Base-by-base conservation (phyloP, 1,140 invertebrate genomes). In the Whitmania pigra region DNA sequence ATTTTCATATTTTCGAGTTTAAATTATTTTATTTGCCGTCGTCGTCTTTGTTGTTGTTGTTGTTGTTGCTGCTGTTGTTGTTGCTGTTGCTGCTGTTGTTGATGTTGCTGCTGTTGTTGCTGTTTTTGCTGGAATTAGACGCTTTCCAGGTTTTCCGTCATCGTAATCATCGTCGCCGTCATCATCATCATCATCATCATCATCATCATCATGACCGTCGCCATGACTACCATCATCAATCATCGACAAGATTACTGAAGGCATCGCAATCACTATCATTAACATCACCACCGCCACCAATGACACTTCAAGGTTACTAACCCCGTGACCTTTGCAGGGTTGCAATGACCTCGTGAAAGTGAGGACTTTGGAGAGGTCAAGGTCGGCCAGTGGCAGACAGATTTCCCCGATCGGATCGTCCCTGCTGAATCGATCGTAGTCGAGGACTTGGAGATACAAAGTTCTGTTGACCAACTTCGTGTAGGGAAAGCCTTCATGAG, bases 371-470 rank as follows among this genome's bases (percentile, higher is more conserved):
- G 89, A 87, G 60, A 93, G 84, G 78, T 91, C 89, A 63, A 93
- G 86, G 27, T 86, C 86, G 27, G 88, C 88, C 72, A 94, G 84
- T 9, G 93, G 93, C 74, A 95, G 81, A 81, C 94, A 93, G 71
- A 95, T 90, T 82, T 95, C 93, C 20, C 93, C 93, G 80, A 95
- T 95, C 20, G 92, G 94, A 80, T 95, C 93, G 80, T 95, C 93
- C 76, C 92, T 85, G 27, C 91, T 94, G 83, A 95, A 95, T 76
- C 93, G 87, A 84, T 95, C 92, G 83, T 94, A 95, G 81, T 95
- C 93, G 82, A 94, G 93, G 15, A 94, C 92, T 80, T 95, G 93
- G 55, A 96, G 86, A 81, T 95, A 92, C 43, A 96, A 84, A 49
- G 94, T 91, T 79, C 92, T 87, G 76, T 89, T 92, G 80, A 94